A percentile compares a stretch with the other conserved stretches of the same genome.
These are phyloP conservation scores for Ectemnius lituratus DNA, from an alignment of 2,888 invertebrate species.

Conservation along the genomic window DNA sequence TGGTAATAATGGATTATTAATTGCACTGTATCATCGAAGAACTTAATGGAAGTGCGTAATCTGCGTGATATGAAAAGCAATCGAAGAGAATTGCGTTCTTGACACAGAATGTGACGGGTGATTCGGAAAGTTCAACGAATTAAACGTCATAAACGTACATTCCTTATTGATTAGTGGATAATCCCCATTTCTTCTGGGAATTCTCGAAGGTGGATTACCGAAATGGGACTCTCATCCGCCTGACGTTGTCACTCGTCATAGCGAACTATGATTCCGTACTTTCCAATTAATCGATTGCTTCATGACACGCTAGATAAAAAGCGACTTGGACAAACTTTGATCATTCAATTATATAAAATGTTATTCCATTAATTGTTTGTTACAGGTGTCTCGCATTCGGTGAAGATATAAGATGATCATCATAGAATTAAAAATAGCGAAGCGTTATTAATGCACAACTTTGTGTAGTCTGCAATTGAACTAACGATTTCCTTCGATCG, in stretches of 20 bases:
- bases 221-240: not conserved
- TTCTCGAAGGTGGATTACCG: constrained; percentile 6
- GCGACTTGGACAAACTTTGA: no score
- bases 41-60: no score
- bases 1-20: not conserved
- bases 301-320: no score
- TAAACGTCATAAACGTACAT: constrained; percentile 21
- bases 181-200: constrained; percentile 18
- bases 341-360: no score
- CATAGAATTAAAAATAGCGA: not conserved
- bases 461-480: no score
- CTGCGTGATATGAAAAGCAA: no score
- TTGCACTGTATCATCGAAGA: no score
- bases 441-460: not conserved
- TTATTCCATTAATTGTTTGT: not conserved
- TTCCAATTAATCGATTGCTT: not conserved
- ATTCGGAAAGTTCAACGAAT: constrained; percentile 30
- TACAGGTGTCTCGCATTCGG: not conserved
- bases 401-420: not conserved
- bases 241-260: constrained; percentile 1
- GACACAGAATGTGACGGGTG: not conserved
- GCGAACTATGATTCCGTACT: not conserved
- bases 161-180: constrained; percentile 27
- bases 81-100: constrained; percentile 9
- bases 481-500: no score